Conservation (phyloP, 2,888 invertebrate genomes). For the Ctena decussata region DNA sequence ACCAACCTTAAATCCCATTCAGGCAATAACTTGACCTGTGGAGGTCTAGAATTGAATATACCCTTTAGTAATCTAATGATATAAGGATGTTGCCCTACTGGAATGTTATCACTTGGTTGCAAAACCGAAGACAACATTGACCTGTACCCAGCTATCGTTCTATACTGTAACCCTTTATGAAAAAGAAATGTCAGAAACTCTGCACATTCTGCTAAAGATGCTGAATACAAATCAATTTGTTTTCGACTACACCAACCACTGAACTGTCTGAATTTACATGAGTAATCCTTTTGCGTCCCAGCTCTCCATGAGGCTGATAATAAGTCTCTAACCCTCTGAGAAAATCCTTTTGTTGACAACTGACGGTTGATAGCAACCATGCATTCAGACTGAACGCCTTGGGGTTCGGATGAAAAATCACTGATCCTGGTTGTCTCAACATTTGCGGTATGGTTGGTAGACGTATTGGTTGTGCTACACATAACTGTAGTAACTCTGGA, state of each 20-base stretch:
- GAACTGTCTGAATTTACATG: constrained; percentile 22
- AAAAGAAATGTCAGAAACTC: constrained; percentile 21
- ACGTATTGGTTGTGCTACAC: not conserved
- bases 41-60: constrained; percentile 44
- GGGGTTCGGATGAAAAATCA: constrained; percentile 20
- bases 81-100: constrained; percentile 34
- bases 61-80: constrained; percentile 19
- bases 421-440: not conserved
- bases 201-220: constrained; percentile 27
- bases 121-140: constrained; percentile 20
- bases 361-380: constrained; percentile 30
- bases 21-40: constrained; percentile 24
- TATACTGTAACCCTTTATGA: constrained; percentile 20
- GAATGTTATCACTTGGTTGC: not conserved
- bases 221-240: constrained; percentile 28
- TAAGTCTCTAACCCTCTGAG: not conserved
- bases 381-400: constrained; percentile 30
- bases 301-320: not conserved
- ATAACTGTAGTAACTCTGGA: constrained; percentile 18
- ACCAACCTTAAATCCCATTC: constrained; percentile 44
- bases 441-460: not conserved
- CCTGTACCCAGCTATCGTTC: constrained; percentile 32
- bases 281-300: constrained; percentile 26
- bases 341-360: constrained; percentile 30
- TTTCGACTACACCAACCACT: constrained; percentile 28